These are phyloP conservation scores for Ammodytes marinus DNA, from an alignment of 2,113 vertebrate genomes.

Conservation along the genomic window DNA sequence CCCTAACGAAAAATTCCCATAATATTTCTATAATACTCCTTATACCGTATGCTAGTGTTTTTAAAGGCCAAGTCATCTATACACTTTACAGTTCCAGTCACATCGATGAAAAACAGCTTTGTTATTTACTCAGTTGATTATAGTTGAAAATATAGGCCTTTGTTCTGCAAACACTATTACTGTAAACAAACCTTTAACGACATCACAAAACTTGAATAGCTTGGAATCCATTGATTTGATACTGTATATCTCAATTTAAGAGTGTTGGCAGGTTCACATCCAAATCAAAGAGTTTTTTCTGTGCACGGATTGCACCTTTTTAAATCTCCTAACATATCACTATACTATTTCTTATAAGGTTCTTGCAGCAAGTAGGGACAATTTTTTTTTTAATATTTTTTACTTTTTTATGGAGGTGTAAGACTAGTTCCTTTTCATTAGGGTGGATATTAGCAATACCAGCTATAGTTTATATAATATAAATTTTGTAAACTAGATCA, in stretches of 20 bases:
- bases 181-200: conserved; percentile 66
- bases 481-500: conserved; percentile 85
- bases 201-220: conserved; percentile 59
- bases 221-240: conserved; percentile 34
- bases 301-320: conserved; percentile 46
- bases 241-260: conserved; percentile 41
- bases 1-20: conserved; percentile 38
- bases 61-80: conserved; percentile 54
- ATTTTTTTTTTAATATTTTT: conserved; percentile 20
- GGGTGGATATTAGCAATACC: conserved; percentile 73
- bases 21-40: conserved; percentile 28
- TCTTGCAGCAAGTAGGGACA: conserved; percentile 82
- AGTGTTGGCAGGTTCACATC: conserved; percentile 39
- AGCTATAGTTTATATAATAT: conserved; percentile 81
- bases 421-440: conserved; percentile 66
- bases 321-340: conserved; percentile 38
- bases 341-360: conserved; percentile 61
- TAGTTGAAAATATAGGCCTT: conserved; percentile 66
- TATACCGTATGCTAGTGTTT: conserved; percentile 32
- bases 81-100: conserved; percentile 57
- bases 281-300: conserved; percentile 33
- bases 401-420: conserved; percentile 45
- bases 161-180: conserved; percentile 65
- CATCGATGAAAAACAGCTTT: conserved; percentile 63
- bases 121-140: conserved; percentile 57